phyloP scores from a whole-genome alignment of 2,888 invertebrate species.

The Tanypteryx hageni region DNA sequence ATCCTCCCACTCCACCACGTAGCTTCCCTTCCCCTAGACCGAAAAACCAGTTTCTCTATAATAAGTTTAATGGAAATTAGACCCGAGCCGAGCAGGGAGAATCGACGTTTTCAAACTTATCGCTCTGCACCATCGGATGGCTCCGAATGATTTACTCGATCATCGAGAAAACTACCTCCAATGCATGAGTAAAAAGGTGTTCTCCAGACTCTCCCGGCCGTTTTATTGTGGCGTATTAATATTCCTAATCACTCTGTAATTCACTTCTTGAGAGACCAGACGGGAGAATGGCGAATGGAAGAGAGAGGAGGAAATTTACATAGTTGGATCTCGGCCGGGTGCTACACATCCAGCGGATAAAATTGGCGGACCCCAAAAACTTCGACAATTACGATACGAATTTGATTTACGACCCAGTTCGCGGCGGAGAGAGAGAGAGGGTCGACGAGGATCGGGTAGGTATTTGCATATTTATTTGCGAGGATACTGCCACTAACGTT shows the following conservation, averaged over 20 bases:
- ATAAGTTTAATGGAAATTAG: neutral
- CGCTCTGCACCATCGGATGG: neutral
- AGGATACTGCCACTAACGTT: too few relatives aligned
- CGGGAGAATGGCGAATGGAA: neutral
- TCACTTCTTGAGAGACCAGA: neutral
- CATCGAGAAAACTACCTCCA: slow-evolving; percentile 6
- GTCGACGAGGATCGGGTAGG: too few relatives aligned
- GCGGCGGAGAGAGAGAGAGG: too few relatives aligned
- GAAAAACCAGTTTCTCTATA: slow-evolving; percentile 9
- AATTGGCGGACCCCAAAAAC: too few relatives aligned
- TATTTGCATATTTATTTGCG: too few relatives aligned
- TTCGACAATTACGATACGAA: too few relatives aligned
- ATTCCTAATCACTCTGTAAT: slow-evolving; percentile 50
- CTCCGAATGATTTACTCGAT: slow-evolving; percentile 17
- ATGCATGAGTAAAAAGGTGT: slow-evolving; percentile 18
- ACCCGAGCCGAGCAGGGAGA: neutral
- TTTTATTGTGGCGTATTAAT: slow-evolving; percentile 44
- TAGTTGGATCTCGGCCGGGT: neutral
- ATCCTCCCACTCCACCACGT: neutral
- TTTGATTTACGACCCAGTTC: too few relatives aligned
- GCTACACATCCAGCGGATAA: too few relatives aligned
- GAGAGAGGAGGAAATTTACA: slow-evolving; percentile 1
- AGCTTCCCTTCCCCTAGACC: neutral
- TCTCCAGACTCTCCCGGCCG: neutral
- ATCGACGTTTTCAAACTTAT: slow-evolving; percentile 33